Conservation (phyloP, 2,113 vertebrate species). For the Nannobrachium achirus region DNA sequence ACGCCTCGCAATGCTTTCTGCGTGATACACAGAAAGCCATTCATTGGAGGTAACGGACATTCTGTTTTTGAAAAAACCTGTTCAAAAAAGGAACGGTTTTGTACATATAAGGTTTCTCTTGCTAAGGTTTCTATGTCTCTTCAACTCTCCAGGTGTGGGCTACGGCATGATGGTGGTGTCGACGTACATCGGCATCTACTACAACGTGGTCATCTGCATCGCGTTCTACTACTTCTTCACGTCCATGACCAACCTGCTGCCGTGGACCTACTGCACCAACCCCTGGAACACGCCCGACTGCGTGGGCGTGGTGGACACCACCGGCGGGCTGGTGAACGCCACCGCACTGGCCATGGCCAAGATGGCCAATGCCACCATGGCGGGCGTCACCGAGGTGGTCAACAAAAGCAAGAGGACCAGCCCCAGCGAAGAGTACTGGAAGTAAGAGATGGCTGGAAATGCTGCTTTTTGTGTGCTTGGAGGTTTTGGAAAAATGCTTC, state of each 20-base stretch:
- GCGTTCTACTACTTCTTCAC: slow-evolving; percentile 99
- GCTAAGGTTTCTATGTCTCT: neutral
- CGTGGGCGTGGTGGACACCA: slow-evolving; percentile 79
- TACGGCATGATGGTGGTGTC: slow-evolving; percentile 99
- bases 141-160: slow-evolving; percentile 85
- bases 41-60: too few relatives aligned
- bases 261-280: slow-evolving; percentile 98
- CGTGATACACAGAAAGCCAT: too few relatives aligned
- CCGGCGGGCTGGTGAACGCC: slow-evolving; percentile 68
- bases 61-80: too few relatives aligned
- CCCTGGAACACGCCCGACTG: slow-evolving; percentile 93
- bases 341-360: slow-evolving; percentile 50
- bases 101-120: too few relatives aligned
- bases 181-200: slow-evolving; percentile 98
- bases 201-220: slow-evolving; percentile 98
- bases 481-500: neutral
- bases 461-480: neutral
- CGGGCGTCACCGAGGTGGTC: slow-evolving; percentile 79
- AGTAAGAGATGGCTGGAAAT: slow-evolving; percentile 73
- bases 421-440: slow-evolving; percentile 99
- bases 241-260: slow-evolving; percentile 93
- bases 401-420: slow-evolving; percentile 93
- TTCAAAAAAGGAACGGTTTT: too few relatives aligned
- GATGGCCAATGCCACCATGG: slow-evolving; percentile 49
- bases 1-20: too few relatives aligned